These are phyloP conservation scores for Pseudomyrmex dendroicus DNA, from an alignment of 1,140 invertebrate species.

Conservation along the genomic window DNA sequence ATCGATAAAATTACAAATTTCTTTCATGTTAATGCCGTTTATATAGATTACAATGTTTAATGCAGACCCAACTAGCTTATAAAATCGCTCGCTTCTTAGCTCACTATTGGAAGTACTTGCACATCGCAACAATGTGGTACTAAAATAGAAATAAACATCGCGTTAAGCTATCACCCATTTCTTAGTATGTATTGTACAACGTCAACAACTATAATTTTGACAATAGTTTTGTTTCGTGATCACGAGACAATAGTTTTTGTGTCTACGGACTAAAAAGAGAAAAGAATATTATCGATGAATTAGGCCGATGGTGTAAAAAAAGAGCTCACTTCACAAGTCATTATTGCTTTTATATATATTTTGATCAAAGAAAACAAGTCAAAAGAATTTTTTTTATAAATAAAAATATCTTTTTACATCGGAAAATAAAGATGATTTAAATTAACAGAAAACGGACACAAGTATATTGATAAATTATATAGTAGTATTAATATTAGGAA, in stretches of 20 bases:
- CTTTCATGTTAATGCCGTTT: neutral
- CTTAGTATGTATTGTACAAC: conserved; percentile 63
- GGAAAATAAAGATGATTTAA: neutral
- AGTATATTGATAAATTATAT: neutral
- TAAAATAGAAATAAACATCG: conserved; percentile 65
- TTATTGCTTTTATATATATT: conserved; percentile 52
- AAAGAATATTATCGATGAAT: conserved; percentile 30
- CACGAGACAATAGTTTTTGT: neutral
- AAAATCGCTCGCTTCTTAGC: conserved; percentile 51
- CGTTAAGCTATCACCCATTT: conserved; percentile 56
- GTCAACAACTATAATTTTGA: conserved; percentile 61
- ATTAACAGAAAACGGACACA: neutral
- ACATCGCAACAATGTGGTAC: conserved; percentile 45
- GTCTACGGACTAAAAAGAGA: conserved; percentile 21
- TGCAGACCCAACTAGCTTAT: conserved; percentile 41
- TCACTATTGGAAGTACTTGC: conserved; percentile 44
- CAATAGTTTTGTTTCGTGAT: conserved; percentile 26
- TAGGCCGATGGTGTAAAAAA: conserved; percentile 47
- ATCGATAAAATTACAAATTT: conserved; percentile 26
- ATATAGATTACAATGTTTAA: conserved; percentile 34
- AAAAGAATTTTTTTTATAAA: neutral
- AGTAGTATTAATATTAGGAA: neutral
- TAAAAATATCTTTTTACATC: neutral
- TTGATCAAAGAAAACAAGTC: conserved; percentile 15
- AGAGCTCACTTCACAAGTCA: conserved; percentile 5